A percentile compares a stretch with the other conserved stretches of the same genome.
These are phyloP conservation scores for Magallana angulata DNA, from an alignment of 1,140 invertebrate species.

Conservation along the genomic window DNA sequence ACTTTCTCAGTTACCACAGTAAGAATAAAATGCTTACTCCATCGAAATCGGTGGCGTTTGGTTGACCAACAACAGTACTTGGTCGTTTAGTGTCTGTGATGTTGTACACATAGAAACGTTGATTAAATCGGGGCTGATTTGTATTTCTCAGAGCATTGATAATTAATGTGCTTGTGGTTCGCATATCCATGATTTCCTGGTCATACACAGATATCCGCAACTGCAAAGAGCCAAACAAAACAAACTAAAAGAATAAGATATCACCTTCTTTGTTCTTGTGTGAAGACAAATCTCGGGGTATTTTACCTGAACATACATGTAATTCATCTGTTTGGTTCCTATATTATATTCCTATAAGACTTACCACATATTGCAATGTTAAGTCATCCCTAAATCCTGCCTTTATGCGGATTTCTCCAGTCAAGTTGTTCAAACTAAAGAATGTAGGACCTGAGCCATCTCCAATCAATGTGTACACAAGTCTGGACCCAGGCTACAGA, in stretches of 20 bases:
- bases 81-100: constrained; percentile 90
- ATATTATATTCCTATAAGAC: background rate
- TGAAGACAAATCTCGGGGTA: no score
- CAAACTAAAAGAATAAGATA: background rate
- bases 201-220: constrained; percentile 68
- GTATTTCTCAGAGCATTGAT: constrained; percentile 90
- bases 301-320: no score
- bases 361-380: constrained; percentile 53
- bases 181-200: constrained; percentile 56
- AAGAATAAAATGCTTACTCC: constrained; percentile 61
- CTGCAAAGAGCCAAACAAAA: constrained; percentile 54
- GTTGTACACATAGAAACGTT: constrained; percentile 85
- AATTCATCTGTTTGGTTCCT: background rate
- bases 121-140: constrained; percentile 80
- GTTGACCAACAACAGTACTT: constrained; percentile 87
- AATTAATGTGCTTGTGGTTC: constrained; percentile 85
- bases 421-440: constrained; percentile 32
- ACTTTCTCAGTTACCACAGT: constrained; percentile 5
- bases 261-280: no score
- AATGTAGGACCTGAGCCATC: constrained; percentile 53
- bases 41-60: constrained; percentile 80
- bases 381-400: constrained; percentile 54
- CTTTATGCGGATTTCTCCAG: constrained; percentile 39
- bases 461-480: constrained; percentile 35
- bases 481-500: background rate